Conservation (phyloP, 1,140 invertebrate genomes). For the Drosophila pruinosa region DNA sequence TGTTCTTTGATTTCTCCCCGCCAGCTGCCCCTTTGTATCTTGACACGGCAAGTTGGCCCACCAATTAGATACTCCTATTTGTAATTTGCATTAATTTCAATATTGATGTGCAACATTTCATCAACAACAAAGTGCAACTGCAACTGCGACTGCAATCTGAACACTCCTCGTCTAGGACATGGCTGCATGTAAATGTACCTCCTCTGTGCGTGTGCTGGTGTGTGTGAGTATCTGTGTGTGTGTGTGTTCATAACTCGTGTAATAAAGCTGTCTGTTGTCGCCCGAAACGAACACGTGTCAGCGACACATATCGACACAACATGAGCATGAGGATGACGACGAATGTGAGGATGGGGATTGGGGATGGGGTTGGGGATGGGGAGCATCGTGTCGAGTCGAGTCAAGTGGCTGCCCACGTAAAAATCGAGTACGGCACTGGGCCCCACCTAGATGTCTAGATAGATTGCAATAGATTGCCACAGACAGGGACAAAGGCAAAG, state of each 20-base stretch:
- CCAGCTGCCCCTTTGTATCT: background rate
- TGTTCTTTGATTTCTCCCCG: background rate
- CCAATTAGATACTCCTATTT: constrained; percentile 43
- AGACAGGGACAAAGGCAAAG: background rate
- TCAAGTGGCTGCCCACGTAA: constrained; percentile 29
- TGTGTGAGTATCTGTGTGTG: constrained; percentile 1
- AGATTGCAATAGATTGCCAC: constrained; percentile 41
- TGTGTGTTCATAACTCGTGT: constrained; percentile 53
- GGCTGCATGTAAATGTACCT: constrained; percentile 19
- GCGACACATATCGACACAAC: constrained; percentile 54
- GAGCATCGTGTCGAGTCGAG: background rate
- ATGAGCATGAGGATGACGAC: constrained; percentile 22
- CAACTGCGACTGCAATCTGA: background rate
- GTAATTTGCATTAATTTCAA: constrained; percentile 51
- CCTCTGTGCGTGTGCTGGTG: constrained; percentile 12
- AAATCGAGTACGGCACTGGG: constrained; percentile 7
- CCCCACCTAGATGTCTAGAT: constrained; percentile 51
- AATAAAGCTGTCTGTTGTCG: constrained; percentile 63
- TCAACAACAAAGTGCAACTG: constrained; percentile 4
- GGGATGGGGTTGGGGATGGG: background rate
- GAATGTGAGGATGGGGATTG: background rate
- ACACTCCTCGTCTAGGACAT: background rate
- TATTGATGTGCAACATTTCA: constrained; percentile 33
- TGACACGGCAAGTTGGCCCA: constrained; percentile 7
- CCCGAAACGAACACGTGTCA: constrained; percentile 73